These are phyloP conservation scores for Cheilosia vernalis DNA, from an alignment of 2,888 invertebrate genomes.

Conservation along the genomic window DNA sequence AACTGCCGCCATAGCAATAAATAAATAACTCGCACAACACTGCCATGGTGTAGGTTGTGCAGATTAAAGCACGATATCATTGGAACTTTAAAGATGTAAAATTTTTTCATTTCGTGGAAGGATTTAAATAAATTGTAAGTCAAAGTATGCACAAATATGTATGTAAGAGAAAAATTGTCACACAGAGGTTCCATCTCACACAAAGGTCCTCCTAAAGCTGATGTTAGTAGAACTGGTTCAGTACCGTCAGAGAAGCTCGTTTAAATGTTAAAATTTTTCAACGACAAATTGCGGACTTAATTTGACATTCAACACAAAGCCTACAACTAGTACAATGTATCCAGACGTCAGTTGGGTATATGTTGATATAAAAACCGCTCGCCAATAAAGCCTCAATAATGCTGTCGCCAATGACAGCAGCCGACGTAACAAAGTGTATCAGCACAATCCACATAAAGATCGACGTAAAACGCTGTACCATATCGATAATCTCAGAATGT, in stretches of 20 bases:
- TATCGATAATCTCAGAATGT: slow-evolving; percentile 51
- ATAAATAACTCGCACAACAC: slow-evolving; percentile 45
- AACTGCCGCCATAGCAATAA: slow-evolving; percentile 56
- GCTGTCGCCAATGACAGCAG: slow-evolving; percentile 53
- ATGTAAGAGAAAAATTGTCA: too few species aligned
- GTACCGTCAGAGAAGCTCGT: too few species aligned
- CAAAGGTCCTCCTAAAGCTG: too few species aligned
- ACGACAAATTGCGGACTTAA: too few species aligned
- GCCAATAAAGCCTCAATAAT: slow-evolving; percentile 60
- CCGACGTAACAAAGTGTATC: slow-evolving; percentile 53
- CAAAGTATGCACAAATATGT: too few species aligned
- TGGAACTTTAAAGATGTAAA: slow-evolving; percentile 25
- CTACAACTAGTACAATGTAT: too few species aligned
- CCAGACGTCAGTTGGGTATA: too few species aligned
- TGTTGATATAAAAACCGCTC: not conserved
- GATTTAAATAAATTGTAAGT: too few species aligned
- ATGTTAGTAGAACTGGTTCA: not conserved
- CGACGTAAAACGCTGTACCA: slow-evolving; percentile 28
- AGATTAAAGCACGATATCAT: slow-evolving; percentile 24
- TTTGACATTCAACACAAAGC: too few species aligned
- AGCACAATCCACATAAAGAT: slow-evolving; percentile 51
- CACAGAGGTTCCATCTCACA: too few species aligned
- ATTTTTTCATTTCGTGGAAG: not conserved
- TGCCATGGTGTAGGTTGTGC: slow-evolving; percentile 28
- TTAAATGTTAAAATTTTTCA: too few species aligned